Evolutionary conservation across 2,888 invertebrate genomes (phyloP), one percentile per base, ranked within the genome.

Genomic region (Beris morrisii): DNA sequence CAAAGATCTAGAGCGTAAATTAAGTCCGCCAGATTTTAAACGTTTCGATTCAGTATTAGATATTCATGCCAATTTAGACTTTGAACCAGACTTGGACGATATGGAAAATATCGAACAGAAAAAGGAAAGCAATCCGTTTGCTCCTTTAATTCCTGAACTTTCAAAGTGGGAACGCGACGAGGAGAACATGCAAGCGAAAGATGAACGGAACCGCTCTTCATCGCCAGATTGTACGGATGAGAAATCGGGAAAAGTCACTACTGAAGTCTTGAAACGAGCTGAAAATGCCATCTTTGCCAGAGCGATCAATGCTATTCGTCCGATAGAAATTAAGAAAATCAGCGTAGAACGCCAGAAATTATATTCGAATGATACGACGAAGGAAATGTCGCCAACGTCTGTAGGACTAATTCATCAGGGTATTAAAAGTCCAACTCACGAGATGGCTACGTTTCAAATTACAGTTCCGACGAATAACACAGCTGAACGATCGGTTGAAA

Each of bases 201-300:
- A 83, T 0, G 83, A 83, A 15, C 82, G 75, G 72, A 66, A 48
- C 6, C 65, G n/a, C 28, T 13, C 52, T 45, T 74, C 75, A 53
- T 63, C 68, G n/a, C 65, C 73, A n/a, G 74, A 74, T 1, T 63
- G 52, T 13, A 57, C 72, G 64, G 78, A 83, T 77, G 85, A 84
- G 71, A 85, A 85, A 72, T 81, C 83, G 6, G 85, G 84, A 65
- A 91, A 91, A 81, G 88, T 89, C 1, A 93, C 94, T 1, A 91
- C 90, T 22, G 94, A 94, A 79, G 93, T 95, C 4, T 82, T 95
- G 58, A 94, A 95, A 76, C 85, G 93, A 71, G 95, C 95, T 2
- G 95, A 95, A 82, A 94, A 95, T 77, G 94, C 92, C 0, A 91
- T 95, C 73, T 92, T 95, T 77, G 91, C 94, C 50, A 93, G 95